Evolutionary conservation across 2,797 vertebrate species (phyloP), one percentile per base, ranked within the genome.

Genomic region (Cyprinodon diabolis): DNA sequence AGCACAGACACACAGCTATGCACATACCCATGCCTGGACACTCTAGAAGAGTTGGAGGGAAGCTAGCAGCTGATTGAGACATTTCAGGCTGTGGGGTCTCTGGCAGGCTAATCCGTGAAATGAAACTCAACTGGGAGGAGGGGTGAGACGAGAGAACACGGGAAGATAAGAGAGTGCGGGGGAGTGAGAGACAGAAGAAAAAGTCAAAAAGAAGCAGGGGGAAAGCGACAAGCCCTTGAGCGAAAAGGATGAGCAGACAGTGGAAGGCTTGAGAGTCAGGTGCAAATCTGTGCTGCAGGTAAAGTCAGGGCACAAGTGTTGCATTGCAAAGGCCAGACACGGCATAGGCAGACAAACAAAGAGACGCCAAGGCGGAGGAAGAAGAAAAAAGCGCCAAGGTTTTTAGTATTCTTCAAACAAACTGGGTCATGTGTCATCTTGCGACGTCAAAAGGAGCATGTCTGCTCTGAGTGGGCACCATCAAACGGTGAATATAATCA

Each of bases 51-150:
- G 66, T 75, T 71, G 69, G 75, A 84, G 51, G 72, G 83, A 75
- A 86, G 77, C 82, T 58, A 76, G 82, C 75, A 69, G 87, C 80
- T 86, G 89, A 94, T 94, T 91, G 92, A 94, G 91, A 93, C 87
- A 58, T 94, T 88, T 86, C 87, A 90, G 86, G 79, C 90, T 92
- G 90, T 84, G 87, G 88, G 89, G 87, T 90, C 90, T 85, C 78
- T 73, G 85, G 87, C 85, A 85, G 90, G 82, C 84, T 94, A 93
- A 94, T 94, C 91, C 85, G 85, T 93, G 91, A 93, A 93, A 94
- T 93, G 89, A 94, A 92, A 93, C 90, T 91, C 87, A 82, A 90
- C 87, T 92, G 73, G 82, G 87, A 92, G 90, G 87, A 87, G 83
- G 88, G 83, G 86, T 80, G 86, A 87, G 86, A 83, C 88, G 74